Conservation (phyloP, 2,888 invertebrate genomes). For the Dicycla oo region DNA sequence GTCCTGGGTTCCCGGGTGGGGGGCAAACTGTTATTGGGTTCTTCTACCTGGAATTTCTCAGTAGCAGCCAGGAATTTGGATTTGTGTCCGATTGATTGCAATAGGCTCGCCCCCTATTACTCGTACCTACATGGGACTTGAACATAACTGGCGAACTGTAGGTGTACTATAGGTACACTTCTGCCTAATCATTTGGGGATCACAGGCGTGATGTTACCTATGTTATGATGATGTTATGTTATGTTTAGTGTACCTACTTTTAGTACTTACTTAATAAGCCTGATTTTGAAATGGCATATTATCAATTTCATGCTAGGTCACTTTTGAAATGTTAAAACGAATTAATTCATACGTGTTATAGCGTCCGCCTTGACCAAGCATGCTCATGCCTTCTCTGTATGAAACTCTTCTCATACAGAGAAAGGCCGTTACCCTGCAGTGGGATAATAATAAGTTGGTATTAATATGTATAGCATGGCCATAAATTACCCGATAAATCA, state of each 20-base stretch:
- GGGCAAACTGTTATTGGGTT: neutral
- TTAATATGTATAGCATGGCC: neutral
- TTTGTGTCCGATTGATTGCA: neutral
- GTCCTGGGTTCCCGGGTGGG: no score
- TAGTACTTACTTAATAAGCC: neutral
- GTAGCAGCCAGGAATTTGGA: neutral
- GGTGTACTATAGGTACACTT: neutral
- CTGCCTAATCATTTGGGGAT: neutral
- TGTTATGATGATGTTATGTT: no score
- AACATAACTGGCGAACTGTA: neutral
- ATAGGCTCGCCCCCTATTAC: neutral
- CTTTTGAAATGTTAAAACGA: neutral
- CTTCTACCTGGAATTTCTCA: neutral
- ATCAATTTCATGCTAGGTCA: neutral
- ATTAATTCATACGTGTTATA: neutral
- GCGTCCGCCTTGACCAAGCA: no score
- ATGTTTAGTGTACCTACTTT: neutral
- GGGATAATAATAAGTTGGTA: no score
- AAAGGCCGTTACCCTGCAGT: neutral
- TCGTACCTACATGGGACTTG: neutral
- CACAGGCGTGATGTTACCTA: neutral
- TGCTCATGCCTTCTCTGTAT: neutral
- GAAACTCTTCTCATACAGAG: no score
- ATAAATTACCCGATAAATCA: neutral
- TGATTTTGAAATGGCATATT: neutral